Base-by-base conservation (phyloP, 1,140 invertebrate species). In the Papilio helenus region DNA sequence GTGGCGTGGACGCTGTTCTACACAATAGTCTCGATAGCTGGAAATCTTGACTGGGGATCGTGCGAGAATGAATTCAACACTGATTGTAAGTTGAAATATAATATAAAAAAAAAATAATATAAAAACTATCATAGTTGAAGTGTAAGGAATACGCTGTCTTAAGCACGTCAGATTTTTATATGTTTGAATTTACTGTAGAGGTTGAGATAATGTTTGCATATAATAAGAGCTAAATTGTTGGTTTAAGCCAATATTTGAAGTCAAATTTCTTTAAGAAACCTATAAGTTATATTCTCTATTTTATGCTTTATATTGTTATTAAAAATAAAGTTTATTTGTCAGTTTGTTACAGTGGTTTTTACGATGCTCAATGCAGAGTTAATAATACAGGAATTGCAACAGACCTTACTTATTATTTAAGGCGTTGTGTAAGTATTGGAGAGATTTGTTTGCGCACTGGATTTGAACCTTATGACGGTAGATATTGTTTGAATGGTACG, bases 1-100 rank as follows among this genome's bases (percentile, higher is more conserved):
- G 96, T 98, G 0, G 95, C 97, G 0, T 98, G 97, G 97, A 96
- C 96, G 0, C 85, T 97, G 39, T 97, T 97, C 87, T 98, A 98
- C 86, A 96, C 97, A 0, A 96, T 97, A 78, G 95, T 96, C 12
- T 97, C 97, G 1, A 96, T 98, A 83, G 95, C 93, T 16, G 94
- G 95, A 0, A 94, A 95, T 3, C 93, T 98, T 29, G 96, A 96
- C 10, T 98, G 97, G 97, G 96, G 92, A 29, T 90, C 90, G 0
- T 94, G 92, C 80, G 83, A 96, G 49, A 97, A 98, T 84, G 94
- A 95, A 2, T 98, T 96, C 93, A 97, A 97, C 86, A 96, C 96
- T 20, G 85, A 89, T 3, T 86, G 96, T 96, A 90, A 96, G 95
- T 94, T 82, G 78, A 2, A 42, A 12, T 46, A 14, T 12, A 16